Evolutionary conservation across 2,797 vertebrate species (phyloP).

Genomic region (Notoglanidium macrostoma): DNA sequence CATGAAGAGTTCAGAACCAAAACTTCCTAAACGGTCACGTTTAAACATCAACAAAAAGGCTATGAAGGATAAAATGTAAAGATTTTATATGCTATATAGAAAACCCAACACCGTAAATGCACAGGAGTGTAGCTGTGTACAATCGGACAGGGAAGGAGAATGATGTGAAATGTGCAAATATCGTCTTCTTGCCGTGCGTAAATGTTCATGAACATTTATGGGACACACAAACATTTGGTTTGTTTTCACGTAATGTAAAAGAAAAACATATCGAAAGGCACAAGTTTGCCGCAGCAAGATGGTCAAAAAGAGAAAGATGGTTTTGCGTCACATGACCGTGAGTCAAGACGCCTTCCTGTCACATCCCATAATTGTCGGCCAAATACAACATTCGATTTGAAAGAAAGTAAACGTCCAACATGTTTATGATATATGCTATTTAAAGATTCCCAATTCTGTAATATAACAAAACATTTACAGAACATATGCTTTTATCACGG

Average conservation of each 20-base stretch:
- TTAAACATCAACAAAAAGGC: constrained; percentile 45
- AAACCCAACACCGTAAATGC: constrained; percentile 63
- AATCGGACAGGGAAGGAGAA: constrained; percentile 61
- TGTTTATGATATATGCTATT: background rate
- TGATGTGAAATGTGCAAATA: constrained; percentile 73
- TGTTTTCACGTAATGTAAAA: background rate
- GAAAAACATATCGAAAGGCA: constrained; percentile 2
- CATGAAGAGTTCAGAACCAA: constrained; percentile 60
- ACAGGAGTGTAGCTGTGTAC: constrained; percentile 67
- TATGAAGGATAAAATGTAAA: background rate
- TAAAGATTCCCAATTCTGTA: background rate
- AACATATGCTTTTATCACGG: too few species aligned
- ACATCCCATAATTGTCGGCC: background rate
- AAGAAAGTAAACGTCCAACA: background rate
- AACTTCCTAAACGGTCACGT: constrained; percentile 23
- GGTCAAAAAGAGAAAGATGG: background rate
- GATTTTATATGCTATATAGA: background rate
- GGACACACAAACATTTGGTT: background rate
- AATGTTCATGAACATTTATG: constrained; percentile 1
- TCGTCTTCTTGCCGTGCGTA: background rate
- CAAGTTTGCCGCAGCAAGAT: constrained; percentile 1
- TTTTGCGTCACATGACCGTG: background rate
- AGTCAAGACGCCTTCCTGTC: background rate
- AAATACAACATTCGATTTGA: background rate
- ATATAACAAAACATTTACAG: background rate